These are phyloP conservation scores for Harpagifer antarcticus DNA, from an alignment of 2,797 vertebrate genomes.

Conservation along the genomic window DNA sequence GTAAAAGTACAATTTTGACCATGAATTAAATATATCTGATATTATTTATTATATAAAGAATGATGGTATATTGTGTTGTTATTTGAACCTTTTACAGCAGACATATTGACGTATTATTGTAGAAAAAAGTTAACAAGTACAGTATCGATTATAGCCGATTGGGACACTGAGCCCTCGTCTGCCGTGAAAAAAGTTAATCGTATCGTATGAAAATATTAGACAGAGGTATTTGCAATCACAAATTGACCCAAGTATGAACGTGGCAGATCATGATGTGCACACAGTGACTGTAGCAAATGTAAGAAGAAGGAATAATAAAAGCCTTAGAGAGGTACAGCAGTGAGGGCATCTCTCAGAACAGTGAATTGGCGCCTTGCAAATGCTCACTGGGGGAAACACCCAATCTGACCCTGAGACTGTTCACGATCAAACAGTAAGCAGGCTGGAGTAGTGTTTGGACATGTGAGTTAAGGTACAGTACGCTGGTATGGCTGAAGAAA, in stretches of 20 bases:
- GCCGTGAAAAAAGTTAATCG: too few species aligned
- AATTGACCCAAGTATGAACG: conserved; percentile 42
- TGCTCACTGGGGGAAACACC: conserved; percentile 19
- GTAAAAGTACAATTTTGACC: conserved; percentile 5
- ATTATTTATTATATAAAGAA: background rate
- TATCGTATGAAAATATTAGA: background rate
- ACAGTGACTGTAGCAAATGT: conserved; percentile 30
- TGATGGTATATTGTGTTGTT: too few species aligned
- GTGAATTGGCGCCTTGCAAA: conserved; percentile 47
- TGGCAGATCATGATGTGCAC: conserved; percentile 26
- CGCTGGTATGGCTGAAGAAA: conserved; percentile 54
- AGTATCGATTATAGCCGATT: too few species aligned
- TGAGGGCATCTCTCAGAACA: conserved; percentile 30
- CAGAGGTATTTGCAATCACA: conserved; percentile 41
- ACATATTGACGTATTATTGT: too few species aligned
- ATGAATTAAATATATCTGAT: conserved; percentile 8
- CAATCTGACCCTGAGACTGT: conserved; percentile 32
- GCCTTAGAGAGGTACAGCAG: conserved; percentile 35
- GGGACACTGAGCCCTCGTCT: too few species aligned
- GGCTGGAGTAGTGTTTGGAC: conserved; percentile 29
- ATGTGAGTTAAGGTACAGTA: conserved; percentile 1
- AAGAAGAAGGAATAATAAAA: conserved; percentile 38
- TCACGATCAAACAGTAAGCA: conserved; percentile 42
- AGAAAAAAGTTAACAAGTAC: too few species aligned
- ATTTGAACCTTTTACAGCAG: too few species aligned